A percentile compares a stretch with the other conserved stretches of the same genome.
phyloP scores from a whole-genome alignment of 1,140 invertebrate species.

The Brachionus manjavacas region DNA sequence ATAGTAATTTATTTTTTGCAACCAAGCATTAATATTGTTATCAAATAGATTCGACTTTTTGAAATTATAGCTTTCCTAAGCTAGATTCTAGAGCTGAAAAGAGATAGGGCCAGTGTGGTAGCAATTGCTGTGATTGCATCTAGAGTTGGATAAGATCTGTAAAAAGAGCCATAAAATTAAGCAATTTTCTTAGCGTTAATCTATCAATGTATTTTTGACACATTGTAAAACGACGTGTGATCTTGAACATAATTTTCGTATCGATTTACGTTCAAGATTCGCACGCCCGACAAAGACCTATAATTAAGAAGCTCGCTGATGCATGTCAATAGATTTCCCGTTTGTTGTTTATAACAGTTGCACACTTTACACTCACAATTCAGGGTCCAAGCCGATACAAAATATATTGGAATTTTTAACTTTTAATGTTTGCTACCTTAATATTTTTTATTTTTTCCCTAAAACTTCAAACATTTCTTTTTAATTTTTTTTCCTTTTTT shows the following conservation, averaged over 20 bases:
- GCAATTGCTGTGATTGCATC: background rate
- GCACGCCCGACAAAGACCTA: background rate
- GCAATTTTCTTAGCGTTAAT: background rate
- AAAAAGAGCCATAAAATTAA: background rate
- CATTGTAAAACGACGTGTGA: slow-evolving; percentile 22
- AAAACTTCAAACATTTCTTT: too few species aligned
- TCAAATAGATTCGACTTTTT: background rate
- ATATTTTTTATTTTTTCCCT: too few species aligned
- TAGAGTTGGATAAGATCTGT: background rate
- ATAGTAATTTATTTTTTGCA: background rate
- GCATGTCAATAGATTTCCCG: background rate
- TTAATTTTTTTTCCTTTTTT: too few species aligned
- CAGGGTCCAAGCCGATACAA: background rate
- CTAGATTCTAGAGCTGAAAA: background rate
- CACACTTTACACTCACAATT: background rate
- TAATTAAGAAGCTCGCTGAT: background rate
- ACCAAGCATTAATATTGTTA: background rate
- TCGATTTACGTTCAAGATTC: slow-evolving; percentile 1
- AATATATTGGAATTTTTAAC: too few species aligned
- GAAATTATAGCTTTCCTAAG: background rate
- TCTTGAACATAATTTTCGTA: slow-evolving; percentile 9
- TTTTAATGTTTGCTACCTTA: too few species aligned
- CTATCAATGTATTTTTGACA: slow-evolving; percentile 13
- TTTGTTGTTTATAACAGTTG: slow-evolving; percentile 21
- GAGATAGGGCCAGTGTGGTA: background rate